Conservation (phyloP, 92 coral and sea anemone genomes). For the Virgularia gustaviana region DNA sequence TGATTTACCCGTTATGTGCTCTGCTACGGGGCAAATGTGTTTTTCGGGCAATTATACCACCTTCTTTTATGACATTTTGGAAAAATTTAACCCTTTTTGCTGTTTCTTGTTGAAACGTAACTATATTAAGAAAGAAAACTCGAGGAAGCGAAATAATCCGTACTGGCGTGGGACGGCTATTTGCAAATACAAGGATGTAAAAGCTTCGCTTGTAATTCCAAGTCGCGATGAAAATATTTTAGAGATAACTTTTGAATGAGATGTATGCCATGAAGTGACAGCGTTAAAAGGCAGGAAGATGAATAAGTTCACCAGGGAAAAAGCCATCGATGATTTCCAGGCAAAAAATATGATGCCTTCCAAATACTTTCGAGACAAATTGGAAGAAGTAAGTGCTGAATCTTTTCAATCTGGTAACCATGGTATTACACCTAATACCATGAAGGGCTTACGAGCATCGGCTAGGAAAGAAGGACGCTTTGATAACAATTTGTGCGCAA, state of each 20-base stretch:
- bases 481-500: not conserved
- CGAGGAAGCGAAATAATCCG: conserved; percentile 1
- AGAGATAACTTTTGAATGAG: not conserved
- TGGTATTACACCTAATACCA: not conserved
- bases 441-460: not conserved
- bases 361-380: conserved; percentile 5
- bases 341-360: not conserved
- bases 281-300: not conserved
- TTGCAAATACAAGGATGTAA: conserved; percentile 8
- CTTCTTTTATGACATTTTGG: conserved; percentile 4
- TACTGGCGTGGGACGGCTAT: conserved; percentile 19
- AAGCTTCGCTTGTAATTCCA: not conserved
- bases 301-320: not conserved
- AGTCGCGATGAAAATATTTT: not conserved
- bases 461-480: not conserved
- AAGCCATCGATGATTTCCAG: not conserved
- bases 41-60: conserved; percentile 6
- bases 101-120: conserved; percentile 9
- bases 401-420: conserved; percentile 22
- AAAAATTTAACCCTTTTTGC: conserved; percentile 14
- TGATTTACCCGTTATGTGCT: too few relatives aligned
- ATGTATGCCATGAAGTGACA: conserved; percentile 3
- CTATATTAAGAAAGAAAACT: not conserved
- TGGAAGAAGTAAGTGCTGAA: not conserved
- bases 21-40: not conserved